phyloP scores from a whole-genome alignment of 2,113 vertebrate species.

The Nibea coibor region DNA sequence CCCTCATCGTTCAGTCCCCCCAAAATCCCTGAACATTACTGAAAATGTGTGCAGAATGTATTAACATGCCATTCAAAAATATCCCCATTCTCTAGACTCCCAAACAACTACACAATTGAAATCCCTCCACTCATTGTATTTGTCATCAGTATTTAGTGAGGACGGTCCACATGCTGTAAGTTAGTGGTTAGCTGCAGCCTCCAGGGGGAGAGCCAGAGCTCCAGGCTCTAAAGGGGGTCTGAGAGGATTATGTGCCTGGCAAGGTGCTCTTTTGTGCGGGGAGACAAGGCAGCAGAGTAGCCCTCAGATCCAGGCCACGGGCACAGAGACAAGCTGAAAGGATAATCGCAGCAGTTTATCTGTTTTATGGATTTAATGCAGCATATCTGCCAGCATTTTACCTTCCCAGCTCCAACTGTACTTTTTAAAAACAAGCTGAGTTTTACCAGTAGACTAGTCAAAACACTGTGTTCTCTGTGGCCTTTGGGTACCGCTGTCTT shows the following conservation, averaged over 20 bases:
- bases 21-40: conserved; percentile 49
- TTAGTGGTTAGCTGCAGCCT: conserved; percentile 24
- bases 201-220: conserved; percentile 26
- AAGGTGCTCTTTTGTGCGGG: conserved; percentile 65
- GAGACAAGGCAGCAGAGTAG: conserved; percentile 36
- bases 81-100: conserved; percentile 9
- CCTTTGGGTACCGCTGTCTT: too few relatives aligned
- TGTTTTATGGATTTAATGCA: conserved; percentile 36
- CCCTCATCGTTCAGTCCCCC: not conserved
- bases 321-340: conserved; percentile 38
- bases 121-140: conserved; percentile 36
- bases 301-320: conserved; percentile 45
- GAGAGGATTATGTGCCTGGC: conserved; percentile 60
- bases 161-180: conserved; percentile 45
- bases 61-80: conserved; percentile 29
- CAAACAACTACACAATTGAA: conserved; percentile 22
- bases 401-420: conserved; percentile 1
- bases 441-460: not conserved
- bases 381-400: conserved; percentile 24
- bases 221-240: conserved; percentile 31
- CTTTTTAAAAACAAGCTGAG: conserved; percentile 11
- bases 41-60: conserved; percentile 39
- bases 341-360: conserved; percentile 34
- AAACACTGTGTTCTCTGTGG: not conserved
- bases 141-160: conserved; percentile 34